These are phyloP conservation scores for Myzus persicae DNA, from an alignment of 1,140 invertebrate genomes.

Conservation along the genomic window DNA sequence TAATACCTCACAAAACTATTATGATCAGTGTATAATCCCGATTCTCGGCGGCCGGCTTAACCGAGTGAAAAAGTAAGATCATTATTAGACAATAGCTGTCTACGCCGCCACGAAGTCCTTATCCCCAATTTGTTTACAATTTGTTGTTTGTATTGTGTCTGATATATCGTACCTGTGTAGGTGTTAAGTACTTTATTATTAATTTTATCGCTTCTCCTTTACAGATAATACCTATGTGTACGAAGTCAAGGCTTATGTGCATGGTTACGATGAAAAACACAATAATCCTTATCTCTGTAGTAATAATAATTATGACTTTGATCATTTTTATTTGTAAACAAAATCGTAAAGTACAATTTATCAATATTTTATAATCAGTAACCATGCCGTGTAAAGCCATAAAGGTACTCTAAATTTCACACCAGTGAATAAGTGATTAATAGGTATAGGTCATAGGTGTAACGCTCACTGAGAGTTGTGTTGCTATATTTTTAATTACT, in stretches of 20 bases:
- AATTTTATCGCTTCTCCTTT: not conserved
- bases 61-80: not conserved
- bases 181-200: not conserved
- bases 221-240: not conserved
- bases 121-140: not conserved
- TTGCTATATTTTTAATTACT: not conserved
- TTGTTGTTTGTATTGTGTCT: not conserved
- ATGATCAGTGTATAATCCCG: not conserved
- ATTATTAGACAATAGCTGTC: not conserved
- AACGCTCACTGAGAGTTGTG: not conserved
- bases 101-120: not conserved
- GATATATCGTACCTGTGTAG: not conserved
- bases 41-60: not conserved
- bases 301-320: not conserved
- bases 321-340: not conserved
- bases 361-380: not conserved
- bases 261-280: not conserved
- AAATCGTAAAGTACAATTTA: not conserved
- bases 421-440: not conserved
- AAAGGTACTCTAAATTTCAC: not conserved
- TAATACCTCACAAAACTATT: not conserved
- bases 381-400: too few relatives aligned
- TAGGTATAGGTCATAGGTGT: not conserved
- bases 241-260: too few relatives aligned
- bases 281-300: not conserved